phyloP scores from a whole-genome alignment of 2,797 vertebrate genomes.

The Ibycter americanus region DNA sequence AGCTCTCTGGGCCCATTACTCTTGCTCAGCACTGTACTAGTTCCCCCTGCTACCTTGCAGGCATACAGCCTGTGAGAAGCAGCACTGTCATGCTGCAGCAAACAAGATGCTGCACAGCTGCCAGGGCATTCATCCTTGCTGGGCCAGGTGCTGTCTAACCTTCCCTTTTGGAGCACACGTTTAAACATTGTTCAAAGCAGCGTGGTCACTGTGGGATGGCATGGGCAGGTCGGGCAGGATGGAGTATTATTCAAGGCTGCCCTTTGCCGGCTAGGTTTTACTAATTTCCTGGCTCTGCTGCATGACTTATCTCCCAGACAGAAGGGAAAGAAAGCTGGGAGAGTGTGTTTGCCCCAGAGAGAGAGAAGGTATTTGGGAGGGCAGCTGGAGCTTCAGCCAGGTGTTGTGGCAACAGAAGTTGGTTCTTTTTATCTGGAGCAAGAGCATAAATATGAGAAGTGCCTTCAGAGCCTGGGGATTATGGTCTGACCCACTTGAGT shows the following conservation, averaged over 20 bases:
- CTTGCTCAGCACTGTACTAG: not conserved
- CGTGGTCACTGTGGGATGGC: not conserved
- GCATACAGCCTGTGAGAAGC: not conserved
- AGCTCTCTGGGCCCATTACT: not conserved
- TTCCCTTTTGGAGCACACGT: not conserved
- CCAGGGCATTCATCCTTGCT: rapidly evolving
- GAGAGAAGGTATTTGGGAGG: not conserved
- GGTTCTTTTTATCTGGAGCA: not conserved
- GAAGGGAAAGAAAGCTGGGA: not conserved
- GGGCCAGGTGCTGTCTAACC: not conserved
- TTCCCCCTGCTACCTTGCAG: not conserved
- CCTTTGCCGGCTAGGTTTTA: not conserved
- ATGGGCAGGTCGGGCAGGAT: not conserved
- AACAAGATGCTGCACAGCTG: not conserved
- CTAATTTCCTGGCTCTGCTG: not conserved
- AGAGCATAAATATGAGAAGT: not conserved
- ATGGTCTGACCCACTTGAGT: not conserved
- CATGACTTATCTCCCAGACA: not conserved
- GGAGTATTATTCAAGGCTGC: not conserved
- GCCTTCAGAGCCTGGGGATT: not conserved
- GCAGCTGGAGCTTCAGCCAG: not conserved
- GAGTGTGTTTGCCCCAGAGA: not conserved
- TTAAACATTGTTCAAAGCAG: not conserved
- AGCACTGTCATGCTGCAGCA: not conserved
- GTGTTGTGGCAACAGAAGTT: not conserved